Evolutionary conservation across 2,888 invertebrate genomes (phyloP).

Genomic region (Nymphalis urticae): DNA sequence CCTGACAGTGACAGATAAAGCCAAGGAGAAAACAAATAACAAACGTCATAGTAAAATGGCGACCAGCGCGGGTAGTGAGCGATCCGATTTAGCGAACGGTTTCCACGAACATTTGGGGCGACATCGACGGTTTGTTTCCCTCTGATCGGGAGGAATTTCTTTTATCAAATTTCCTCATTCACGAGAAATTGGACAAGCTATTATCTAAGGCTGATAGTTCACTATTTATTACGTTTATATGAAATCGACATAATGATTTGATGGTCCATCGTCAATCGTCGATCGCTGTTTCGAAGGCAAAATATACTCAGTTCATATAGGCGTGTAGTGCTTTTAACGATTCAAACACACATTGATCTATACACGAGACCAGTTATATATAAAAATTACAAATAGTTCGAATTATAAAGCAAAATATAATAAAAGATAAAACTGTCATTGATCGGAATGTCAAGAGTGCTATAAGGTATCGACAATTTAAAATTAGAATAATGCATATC

Average conservation of each 20-base stretch:
- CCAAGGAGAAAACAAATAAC: slow-evolving; percentile 50
- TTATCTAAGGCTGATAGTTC: slow-evolving; percentile 42
- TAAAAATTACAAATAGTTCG: too few relatives aligned
- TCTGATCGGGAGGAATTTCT: slow-evolving; percentile 60
- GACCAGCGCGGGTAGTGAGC: slow-evolving; percentile 45
- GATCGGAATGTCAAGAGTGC: not conserved
- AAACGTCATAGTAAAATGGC: slow-evolving; percentile 54
- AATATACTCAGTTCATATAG: too few relatives aligned
- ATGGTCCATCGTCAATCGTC: not conserved
- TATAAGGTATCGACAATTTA: not conserved
- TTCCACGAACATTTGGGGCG: slow-evolving; percentile 41
- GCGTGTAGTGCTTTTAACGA: too few relatives aligned
- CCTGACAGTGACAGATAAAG: slow-evolving; percentile 58
- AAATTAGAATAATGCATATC: not conserved
- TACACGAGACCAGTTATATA: too few relatives aligned
- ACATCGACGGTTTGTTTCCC: slow-evolving; percentile 58
- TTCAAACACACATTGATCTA: too few relatives aligned
- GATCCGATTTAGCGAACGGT: slow-evolving; percentile 52
- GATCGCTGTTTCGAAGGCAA: not conserved
- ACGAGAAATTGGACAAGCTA: slow-evolving; percentile 50
- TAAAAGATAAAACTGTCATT: not conserved
- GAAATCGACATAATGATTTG: slow-evolving; percentile 39
- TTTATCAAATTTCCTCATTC: slow-evolving; percentile 64
- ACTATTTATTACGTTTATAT: slow-evolving; percentile 45
- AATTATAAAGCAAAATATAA: not conserved